phyloP scores from a whole-genome alignment of 2,113 vertebrate genomes.

The Hyaena hyaena region DNA sequence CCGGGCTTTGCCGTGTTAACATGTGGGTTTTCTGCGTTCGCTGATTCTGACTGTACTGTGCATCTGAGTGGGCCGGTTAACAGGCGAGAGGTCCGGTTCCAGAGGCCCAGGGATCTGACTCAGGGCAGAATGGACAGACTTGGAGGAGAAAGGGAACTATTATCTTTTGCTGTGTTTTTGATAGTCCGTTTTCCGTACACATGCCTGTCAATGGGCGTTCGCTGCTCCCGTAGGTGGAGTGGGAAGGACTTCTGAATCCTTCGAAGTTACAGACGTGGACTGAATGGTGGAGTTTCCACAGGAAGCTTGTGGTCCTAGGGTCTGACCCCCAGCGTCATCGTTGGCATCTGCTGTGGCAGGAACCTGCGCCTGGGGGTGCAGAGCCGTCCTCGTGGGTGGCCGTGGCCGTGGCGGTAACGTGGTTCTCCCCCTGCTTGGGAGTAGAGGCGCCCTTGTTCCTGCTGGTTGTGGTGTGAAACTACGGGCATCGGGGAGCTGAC shows the following conservation, averaged over 20 bases:
- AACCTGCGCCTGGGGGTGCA: too few relatives aligned
- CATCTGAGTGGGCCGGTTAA: too few relatives aligned
- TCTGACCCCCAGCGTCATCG: accelerated
- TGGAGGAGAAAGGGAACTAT: neutral
- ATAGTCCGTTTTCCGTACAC: accelerated
- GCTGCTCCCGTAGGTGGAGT: accelerated
- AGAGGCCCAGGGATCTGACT: accelerated
- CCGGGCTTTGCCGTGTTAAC: accelerated
- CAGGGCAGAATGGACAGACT: neutral
- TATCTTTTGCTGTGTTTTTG: neutral
- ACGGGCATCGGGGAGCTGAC: too few relatives aligned
- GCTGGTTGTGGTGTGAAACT: accelerated
- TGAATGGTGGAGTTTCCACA: accelerated
- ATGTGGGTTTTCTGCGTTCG: neutral
- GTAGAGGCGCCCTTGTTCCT: accelerated
- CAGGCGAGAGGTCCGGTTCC: accelerated
- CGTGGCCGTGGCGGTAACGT: neutral
- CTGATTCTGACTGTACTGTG: accelerated
- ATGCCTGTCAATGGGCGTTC: accelerated
- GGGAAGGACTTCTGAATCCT: accelerated
- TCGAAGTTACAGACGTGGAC: neutral
- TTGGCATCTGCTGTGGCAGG: neutral
- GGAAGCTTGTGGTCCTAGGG: accelerated
- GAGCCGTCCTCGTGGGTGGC: accelerated
- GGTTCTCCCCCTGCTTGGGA: accelerated